These are phyloP conservation scores for Empis stercorea DNA, from an alignment of 2,888 invertebrate species.

Conservation along the genomic window DNA sequence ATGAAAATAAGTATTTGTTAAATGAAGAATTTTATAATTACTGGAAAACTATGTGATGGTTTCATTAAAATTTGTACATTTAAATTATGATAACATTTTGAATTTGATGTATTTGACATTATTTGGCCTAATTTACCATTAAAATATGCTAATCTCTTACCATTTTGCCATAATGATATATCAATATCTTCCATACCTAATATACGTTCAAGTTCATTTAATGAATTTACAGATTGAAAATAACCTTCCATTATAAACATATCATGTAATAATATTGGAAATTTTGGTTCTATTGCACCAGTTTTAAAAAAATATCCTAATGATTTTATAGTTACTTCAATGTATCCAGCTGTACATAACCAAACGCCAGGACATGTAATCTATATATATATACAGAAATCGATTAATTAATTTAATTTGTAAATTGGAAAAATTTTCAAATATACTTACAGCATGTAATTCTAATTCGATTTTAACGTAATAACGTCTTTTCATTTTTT, in stretches of 20 bases:
- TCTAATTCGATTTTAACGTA: constrained; percentile 27
- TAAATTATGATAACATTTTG: constrained; percentile 24
- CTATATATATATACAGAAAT: constrained; percentile 16
- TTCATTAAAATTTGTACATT: constrained; percentile 30
- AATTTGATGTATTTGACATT: constrained; percentile 21
- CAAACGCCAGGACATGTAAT: constrained; percentile 35
- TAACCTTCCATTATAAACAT: constrained; percentile 31
- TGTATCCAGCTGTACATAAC: constrained; percentile 30
- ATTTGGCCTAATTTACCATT: constrained; percentile 27
- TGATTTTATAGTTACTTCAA: constrained; percentile 31
- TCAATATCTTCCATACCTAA: constrained; percentile 26
- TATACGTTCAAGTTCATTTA: constrained; percentile 22
- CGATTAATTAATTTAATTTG: background rate
- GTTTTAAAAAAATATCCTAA: constrained; percentile 33
- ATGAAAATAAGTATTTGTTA: background rate
- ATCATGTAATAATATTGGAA: constrained; percentile 32
- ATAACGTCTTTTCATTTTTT: constrained; percentile 20
- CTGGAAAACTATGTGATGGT: constrained; percentile 30
- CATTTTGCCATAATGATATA: constrained; percentile 33
- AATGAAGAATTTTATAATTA: constrained; percentile 8
- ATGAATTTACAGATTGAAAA: constrained; percentile 22
- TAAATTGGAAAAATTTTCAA: background rate
- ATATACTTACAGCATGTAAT: constrained; percentile 28
- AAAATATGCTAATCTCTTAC: constrained; percentile 30
- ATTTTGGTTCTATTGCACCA: constrained; percentile 29